Base-by-base conservation (phyloP, 2,113 vertebrate species). In the Micromys minutus region DNA sequence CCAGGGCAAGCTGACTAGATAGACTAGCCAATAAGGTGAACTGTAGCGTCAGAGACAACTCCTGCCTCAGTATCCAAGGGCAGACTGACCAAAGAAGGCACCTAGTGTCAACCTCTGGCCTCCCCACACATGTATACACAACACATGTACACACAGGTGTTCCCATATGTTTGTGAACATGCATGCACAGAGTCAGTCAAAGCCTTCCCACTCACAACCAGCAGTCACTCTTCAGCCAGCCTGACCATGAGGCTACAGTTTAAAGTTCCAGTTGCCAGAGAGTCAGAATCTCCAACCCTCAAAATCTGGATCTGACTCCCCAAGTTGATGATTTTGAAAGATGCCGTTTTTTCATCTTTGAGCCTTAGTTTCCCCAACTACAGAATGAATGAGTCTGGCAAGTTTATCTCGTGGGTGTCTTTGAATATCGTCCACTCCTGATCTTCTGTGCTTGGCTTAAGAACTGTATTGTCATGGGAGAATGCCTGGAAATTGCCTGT, bases 401-500 rank as follows among this genome's bases (percentile, higher is more conserved):
- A 45, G 34, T 16, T 52, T 10, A 7, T 76, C 10, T 31, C 19
- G 0, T 9, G 1, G 31, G 26, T 69, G 15, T 71, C 39, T 71
- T 57, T 67, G 21, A 5, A 45, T 69, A 29, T 65, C 34, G 10
- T 47, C 11, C 1, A 57, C 26, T 12, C n/a, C 1, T 50, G 77
- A n/a, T 65, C 76, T n/a, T 67, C 65, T 83, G 34, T 90, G 8
- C 24, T 52, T 55, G 71, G n/a, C 36, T 29, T 24, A 17, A 61
- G 65, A 52, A 24, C 36, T 15, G 52, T n/a, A 5, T 26, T 47
- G 11, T 55, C 45, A 36, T 9, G 1, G 39, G 55, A 75, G 59
- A n/a, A 50, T 84, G 71, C 71, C 36, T 77, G 81, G 93, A 94
- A 92, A 74, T 39, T 24, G 84, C 42, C 76, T 76, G 69, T 93